Evolutionary conservation across 2,888 invertebrate species (phyloP), one percentile per base, ranked within the genome.

Genomic region (Caenorhabditis angaria): DNA sequence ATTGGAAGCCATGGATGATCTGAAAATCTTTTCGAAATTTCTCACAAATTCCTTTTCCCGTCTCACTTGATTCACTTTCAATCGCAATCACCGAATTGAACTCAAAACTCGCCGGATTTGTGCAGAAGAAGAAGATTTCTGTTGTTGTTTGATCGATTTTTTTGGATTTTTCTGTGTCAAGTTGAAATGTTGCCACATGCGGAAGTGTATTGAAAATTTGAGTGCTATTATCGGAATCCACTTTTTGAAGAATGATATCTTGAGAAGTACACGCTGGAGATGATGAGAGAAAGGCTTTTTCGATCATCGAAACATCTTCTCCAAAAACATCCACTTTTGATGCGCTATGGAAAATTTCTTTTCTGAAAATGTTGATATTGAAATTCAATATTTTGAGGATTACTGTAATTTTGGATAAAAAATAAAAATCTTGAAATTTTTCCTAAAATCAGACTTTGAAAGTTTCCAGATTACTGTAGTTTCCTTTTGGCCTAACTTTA

Each of bases 71-170:
- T 20, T n/a, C 12, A 25, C 27, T 25, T 50, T 60, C 20, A 18
- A 50, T n/a, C 1, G 20, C 29, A 4, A 70, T 48, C 61, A 65
- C 62, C 22, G 56, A 57, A 28, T 27, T 50, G 27, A 65, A 35
- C 3, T 35, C 48, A 2, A 1, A 25, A 12, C 62, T 51, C 8
- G 12, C 5, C 3, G 70, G 70, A 1, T 32, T 8, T 0, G 61
- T 65, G 47, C 70, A 70, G 35, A 70, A 65, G 28, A 70, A 70
- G 22, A 22, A 51, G 4, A 51, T 25, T 22, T 51, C 51, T 5
- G n/a, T n/a, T n/a, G n/a, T n/a, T n/a, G n/a, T n/a, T n/a, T n/a
- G n/a, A n/a, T n/a, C n/a, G n/a, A 10, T 2, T 25, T 25, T 25
- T 59, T 25, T 12, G 28, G 22, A 18, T n/a, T 61, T 22, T 12